These are phyloP conservation scores for Imbricaverruca yamaguchii DNA, from an alignment of 2,888 invertebrate genomes.

Conservation along the genomic window DNA sequence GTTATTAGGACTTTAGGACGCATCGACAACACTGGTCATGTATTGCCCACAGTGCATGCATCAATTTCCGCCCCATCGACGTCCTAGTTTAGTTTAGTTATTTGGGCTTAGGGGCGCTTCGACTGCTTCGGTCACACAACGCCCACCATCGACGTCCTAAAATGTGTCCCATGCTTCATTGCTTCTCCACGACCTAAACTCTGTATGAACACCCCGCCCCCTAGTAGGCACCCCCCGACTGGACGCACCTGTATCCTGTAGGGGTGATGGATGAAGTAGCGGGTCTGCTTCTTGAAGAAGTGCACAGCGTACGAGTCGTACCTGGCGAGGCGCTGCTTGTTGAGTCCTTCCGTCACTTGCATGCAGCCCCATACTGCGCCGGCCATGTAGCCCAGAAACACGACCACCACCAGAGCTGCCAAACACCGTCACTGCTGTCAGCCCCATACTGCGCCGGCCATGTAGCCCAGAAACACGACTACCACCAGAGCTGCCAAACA, in stretches of 20 bases:
- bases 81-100: too few relatives aligned
- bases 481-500: slow-evolving; percentile 55
- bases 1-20: too few relatives aligned
- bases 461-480: slow-evolving; percentile 53
- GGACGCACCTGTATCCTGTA: slow-evolving; percentile 68
- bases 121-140: too few relatives aligned
- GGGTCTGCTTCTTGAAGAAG: slow-evolving; percentile 84
- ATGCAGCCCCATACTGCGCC: slow-evolving; percentile 47
- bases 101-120: too few relatives aligned
- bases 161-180: too few relatives aligned
- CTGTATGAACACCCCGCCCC: too few relatives aligned
- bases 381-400: slow-evolving; percentile 50
- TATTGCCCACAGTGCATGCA: too few relatives aligned
- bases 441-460: slow-evolving; percentile 37
- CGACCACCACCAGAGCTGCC: slow-evolving; percentile 55
- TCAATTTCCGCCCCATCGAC: too few relatives aligned
- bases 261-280: slow-evolving; percentile 84
- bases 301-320: slow-evolving; percentile 85
- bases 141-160: too few relatives aligned
- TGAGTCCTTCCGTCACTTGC: slow-evolving; percentile 80
- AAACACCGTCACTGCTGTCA: slow-evolving; percentile 64
- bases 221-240: too few relatives aligned
- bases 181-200: too few relatives aligned
- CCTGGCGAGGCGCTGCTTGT: slow-evolving; percentile 76
- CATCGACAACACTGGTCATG: too few relatives aligned